A percentile compares a stretch with the other conserved stretches of the same genome.
Conservation (phyloP, 2,797 vertebrate species). For the Phoxinus dragarum region DNA sequence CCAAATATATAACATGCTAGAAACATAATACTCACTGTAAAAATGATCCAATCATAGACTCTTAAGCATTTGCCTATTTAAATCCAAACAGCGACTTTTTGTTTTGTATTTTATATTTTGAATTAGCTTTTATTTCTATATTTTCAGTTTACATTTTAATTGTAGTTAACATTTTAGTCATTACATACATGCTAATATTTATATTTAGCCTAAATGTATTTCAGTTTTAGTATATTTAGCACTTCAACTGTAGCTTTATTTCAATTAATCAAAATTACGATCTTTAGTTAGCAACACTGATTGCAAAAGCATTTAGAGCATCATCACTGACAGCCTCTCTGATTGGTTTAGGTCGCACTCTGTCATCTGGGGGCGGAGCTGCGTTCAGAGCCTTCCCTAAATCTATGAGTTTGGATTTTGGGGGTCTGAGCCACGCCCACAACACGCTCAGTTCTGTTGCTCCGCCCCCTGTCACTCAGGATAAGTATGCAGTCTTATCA, state of each 20-base stretch:
- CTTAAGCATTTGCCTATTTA: no score
- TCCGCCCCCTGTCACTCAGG: constrained; percentile 62
- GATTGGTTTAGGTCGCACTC: constrained; percentile 73
- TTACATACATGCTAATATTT: not conserved
- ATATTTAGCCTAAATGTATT: not conserved
- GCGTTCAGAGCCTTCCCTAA: constrained; percentile 83
- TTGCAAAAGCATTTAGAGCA: not conserved
- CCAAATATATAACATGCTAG: no score
- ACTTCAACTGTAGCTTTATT: not conserved
- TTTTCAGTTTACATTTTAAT: not conserved
- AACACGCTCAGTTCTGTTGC: constrained; percentile 53
- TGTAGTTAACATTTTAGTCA: not conserved
- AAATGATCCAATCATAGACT: no score
- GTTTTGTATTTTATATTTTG: not conserved
- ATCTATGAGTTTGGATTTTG: constrained; percentile 83
- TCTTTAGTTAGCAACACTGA: not conserved
- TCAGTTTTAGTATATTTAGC: not conserved
- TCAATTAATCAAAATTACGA: not conserved
- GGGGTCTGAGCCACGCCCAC: constrained; percentile 72
- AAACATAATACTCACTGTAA: no score
- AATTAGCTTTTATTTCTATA: not conserved
- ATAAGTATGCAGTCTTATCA: constrained; percentile 79
- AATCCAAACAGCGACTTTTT: no score
- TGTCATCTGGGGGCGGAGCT: constrained; percentile 74
- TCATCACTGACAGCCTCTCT: constrained; percentile 15